Evolutionary conservation across 2,888 invertebrate genomes (phyloP), one percentile per base, ranked within the genome.

Genomic region (Andrena camellia): DNA sequence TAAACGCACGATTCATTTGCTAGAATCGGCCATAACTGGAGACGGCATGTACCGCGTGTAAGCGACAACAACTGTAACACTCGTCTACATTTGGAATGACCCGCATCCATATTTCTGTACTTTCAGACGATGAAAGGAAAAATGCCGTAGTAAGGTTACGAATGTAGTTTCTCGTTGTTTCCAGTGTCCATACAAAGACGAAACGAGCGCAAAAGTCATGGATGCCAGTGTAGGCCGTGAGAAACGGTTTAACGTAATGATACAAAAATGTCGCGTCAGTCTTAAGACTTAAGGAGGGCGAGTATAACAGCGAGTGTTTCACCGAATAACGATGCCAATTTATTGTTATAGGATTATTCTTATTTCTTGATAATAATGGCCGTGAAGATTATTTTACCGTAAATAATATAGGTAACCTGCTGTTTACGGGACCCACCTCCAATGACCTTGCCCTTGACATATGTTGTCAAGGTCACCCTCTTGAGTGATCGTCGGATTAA

Each of bases 121-220:
- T 50, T 50, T 29, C 66, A 10, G 29, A 52, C 48, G 66, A 42
- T 42, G 42, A 66, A 48, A 50, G 50, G 59, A 59, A 42, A 68
- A 42, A 70, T 35, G 20, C 26, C 7, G 8, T 6, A 20, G 35
- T 17, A 26, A 35, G 69, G 69, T 35, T 20, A 68, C 29, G 26
- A 52, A 31, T 68, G 54, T 57, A 68, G 68, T 68, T 68, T 33
- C 23, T n/a, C 17, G 33, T 31, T 33, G 52, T 54, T 54, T 54
- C 23, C 57, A 35, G 54, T 33, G 54, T n/a, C 17, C 50, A 42
- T 59, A 42, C 42, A 6, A 42, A 33, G 35, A 48, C 42, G 42
- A 42, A 63, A 63, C 59, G 29, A 59, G 35, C 31, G 42, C 69
- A 69, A 69, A 69, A 54, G 68, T 68, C 68, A 20, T 57, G 33